Conservation (phyloP, 1,140 invertebrate species). For the Papilio glaucus region DNA sequence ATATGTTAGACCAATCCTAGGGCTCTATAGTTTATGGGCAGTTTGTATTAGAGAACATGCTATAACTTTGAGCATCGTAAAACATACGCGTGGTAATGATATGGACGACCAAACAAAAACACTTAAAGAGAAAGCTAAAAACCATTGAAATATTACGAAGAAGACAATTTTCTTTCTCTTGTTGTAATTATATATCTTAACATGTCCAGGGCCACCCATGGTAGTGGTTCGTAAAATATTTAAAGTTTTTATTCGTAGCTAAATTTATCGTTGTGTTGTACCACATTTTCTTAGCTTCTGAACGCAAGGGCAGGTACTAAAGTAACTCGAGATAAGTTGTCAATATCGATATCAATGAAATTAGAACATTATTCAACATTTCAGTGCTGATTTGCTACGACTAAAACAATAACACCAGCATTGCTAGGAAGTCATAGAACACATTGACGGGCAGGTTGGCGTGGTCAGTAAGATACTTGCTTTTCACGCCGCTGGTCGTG, state of each 20-base stretch:
- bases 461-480: too few species aligned
- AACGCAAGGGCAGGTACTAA: too few species aligned
- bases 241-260: not conserved
- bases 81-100: slow-evolving; percentile 15
- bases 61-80: slow-evolving; percentile 9
- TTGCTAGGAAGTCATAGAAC: too few species aligned
- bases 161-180: not conserved
- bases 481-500: too few species aligned
- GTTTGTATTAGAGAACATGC: slow-evolving; percentile 24
- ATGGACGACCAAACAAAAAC: not conserved
- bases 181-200: not conserved
- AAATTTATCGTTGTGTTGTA: not conserved
- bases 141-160: not conserved
- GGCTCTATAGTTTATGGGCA: slow-evolving; percentile 17
- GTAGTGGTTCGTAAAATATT: not conserved
- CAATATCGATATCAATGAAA: too few species aligned
- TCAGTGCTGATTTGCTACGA: too few species aligned
- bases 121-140: slow-evolving; percentile 15
- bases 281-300: too few species aligned
- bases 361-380: too few species aligned
- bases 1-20: slow-evolving; percentile 27
- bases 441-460: too few species aligned
- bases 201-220: not conserved
- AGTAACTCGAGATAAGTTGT: too few species aligned
- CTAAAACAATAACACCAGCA: too few species aligned